Conservation (phyloP, 2,113 vertebrate species). For the Coracopsis vasa region DNA sequence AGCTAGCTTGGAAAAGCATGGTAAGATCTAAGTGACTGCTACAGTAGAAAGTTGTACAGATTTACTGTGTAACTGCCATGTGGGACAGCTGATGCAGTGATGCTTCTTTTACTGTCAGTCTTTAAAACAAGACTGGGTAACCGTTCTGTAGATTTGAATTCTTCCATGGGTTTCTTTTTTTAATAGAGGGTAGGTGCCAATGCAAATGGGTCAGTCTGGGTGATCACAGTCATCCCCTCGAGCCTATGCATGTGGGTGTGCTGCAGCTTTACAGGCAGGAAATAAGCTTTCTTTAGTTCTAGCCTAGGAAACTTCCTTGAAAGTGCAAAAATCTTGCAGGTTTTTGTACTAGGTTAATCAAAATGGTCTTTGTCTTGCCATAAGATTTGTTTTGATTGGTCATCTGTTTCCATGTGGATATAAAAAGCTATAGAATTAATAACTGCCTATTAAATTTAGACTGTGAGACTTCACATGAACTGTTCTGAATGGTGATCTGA, state of each 20-base stretch:
- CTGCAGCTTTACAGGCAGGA: background rate
- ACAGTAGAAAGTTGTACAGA: background rate
- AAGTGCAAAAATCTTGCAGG: background rate
- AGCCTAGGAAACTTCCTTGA: background rate
- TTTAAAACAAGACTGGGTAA: background rate
- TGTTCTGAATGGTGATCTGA: background rate
- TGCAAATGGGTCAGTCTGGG: background rate
- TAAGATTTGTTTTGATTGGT: background rate
- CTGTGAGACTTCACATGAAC: background rate
- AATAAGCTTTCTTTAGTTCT: background rate
- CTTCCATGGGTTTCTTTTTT: background rate
- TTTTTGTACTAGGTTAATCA: background rate
- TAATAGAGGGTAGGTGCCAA: background rate
- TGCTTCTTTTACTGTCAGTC: background rate
- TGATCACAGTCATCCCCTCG: background rate
- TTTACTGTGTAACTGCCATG: background rate
- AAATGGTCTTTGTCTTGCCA: background rate
- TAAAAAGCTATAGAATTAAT: background rate
- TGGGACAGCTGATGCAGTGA: background rate
- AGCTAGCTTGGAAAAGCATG: background rate
- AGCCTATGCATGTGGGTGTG: background rate
- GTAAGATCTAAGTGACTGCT: background rate
- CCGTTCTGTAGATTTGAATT: background rate
- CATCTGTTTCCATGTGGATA: background rate
- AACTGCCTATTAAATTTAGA: background rate